Conservation (phyloP, 2,888 invertebrate species). For the Gerris lacustris region DNA sequence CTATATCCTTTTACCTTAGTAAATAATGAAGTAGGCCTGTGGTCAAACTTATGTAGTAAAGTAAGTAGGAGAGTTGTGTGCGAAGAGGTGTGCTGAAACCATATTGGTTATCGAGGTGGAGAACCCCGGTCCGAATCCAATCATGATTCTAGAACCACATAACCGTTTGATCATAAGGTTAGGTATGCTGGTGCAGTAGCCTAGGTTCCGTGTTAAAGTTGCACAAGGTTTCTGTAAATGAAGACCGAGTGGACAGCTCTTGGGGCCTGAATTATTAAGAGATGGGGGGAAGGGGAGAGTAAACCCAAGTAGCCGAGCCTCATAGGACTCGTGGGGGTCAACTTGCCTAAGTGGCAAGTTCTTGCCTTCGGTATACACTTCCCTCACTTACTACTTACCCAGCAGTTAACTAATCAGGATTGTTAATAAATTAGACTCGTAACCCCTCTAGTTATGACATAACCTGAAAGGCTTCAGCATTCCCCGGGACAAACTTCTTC, state of each 20-base stretch:
- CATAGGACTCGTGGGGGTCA: conserved; percentile 1
- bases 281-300: background rate
- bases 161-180: no score
- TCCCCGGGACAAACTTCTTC: no score
- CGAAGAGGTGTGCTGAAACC: background rate
- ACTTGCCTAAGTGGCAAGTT: conserved; percentile 3
- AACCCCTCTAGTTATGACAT: no score
- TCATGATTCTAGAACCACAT: background rate
- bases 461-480: no score
- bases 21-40: no score
- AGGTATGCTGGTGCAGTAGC: no score
- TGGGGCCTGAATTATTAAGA: background rate
- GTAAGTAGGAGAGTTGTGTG: no score
- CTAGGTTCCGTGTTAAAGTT: no score
- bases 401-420: background rate
- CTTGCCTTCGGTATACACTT: background rate
- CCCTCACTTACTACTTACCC: background rate
- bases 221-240: background rate
- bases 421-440: background rate
- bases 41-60: no score
- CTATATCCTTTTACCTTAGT: no score
- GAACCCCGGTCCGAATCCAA: background rate
- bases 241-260: background rate
- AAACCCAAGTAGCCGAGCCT: background rate
- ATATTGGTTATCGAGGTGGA: background rate